These are phyloP conservation scores for Anableps anableps DNA, from an alignment of 2,797 vertebrate species.

Conservation along the genomic window DNA sequence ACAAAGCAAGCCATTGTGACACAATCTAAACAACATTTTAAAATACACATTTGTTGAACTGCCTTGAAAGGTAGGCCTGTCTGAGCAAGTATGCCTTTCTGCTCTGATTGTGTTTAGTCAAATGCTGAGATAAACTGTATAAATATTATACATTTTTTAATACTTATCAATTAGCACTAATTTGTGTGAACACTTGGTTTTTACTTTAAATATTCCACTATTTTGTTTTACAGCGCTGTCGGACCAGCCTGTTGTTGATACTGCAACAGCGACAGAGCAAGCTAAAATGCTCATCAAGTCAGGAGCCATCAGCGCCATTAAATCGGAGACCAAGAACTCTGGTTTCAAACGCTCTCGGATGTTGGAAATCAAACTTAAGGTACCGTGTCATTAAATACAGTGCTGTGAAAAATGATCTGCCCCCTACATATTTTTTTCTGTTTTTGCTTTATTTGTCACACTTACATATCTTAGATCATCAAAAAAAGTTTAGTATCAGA, in stretches of 20 bases:
- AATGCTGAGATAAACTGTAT: background rate
- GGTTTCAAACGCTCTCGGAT: constrained; percentile 95
- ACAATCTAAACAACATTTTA: background rate
- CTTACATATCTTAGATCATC: background rate
- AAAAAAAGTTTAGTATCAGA: too few relatives aligned
- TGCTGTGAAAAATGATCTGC: background rate
- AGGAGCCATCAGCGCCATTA: constrained; percentile 94
- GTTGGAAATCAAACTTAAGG: constrained; percentile 93
- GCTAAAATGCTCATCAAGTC: constrained; percentile 96
- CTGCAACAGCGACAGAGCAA: constrained; percentile 92
- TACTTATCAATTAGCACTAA: background rate
- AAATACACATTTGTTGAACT: background rate
- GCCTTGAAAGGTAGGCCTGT: background rate
- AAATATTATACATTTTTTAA: background rate
- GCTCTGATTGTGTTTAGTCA: background rate
- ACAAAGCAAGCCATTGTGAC: background rate
- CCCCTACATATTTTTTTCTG: background rate
- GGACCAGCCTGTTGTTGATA: constrained; percentile 93
- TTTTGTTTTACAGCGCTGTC: constrained; percentile 83
- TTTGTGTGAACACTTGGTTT: background rate
- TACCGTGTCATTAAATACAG: constrained; percentile 37
- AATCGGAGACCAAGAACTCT: constrained; percentile 94
- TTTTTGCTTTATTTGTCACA: background rate
- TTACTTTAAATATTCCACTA: background rate
- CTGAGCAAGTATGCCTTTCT: background rate